These are phyloP conservation scores for Philaethria dido DNA, from an alignment of 2,888 invertebrate species.

Conservation along the genomic window DNA sequence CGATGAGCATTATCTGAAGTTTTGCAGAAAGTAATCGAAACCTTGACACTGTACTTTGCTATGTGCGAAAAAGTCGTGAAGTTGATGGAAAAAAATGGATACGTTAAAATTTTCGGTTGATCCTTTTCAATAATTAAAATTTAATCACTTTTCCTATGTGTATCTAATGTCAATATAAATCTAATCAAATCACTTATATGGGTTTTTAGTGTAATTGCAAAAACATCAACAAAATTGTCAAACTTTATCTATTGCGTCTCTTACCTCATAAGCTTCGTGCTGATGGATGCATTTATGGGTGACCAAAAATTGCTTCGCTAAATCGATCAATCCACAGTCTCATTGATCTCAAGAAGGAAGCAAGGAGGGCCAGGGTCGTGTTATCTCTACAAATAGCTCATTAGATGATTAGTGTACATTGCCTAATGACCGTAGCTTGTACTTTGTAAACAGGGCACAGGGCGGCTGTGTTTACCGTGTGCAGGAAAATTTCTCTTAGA, in stretches of 20 bases:
- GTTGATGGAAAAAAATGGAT: too few relatives aligned
- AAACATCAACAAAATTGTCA: not conserved
- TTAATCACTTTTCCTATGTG: too few relatives aligned
- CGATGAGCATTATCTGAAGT: too few relatives aligned
- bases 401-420: slow-evolving; percentile 39
- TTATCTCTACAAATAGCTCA: slow-evolving; percentile 28
- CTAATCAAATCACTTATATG: too few relatives aligned
- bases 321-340: not conserved
- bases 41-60: too few relatives aligned
- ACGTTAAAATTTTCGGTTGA: too few relatives aligned
- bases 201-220: too few relatives aligned
- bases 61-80: too few relatives aligned
- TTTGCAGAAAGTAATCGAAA: too few relatives aligned
- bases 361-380: slow-evolving; percentile 32
- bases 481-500: slow-evolving; percentile 48
- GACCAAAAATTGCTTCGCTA: not conserved
- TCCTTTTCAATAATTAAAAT: too few relatives aligned
- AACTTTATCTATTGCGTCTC: not conserved
- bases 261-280: not conserved
- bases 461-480: slow-evolving; percentile 46
- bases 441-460: slow-evolving; percentile 49
- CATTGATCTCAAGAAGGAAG: slow-evolving; percentile 27
- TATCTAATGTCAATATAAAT: too few relatives aligned
- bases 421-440: slow-evolving; percentile 43
- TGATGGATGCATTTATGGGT: not conserved